A percentile compares a stretch with the other conserved stretches of the same genome.
Conservation (phyloP, 53 echinoderm and acorn worm genomes). For the Echinometra lucunter region DNA sequence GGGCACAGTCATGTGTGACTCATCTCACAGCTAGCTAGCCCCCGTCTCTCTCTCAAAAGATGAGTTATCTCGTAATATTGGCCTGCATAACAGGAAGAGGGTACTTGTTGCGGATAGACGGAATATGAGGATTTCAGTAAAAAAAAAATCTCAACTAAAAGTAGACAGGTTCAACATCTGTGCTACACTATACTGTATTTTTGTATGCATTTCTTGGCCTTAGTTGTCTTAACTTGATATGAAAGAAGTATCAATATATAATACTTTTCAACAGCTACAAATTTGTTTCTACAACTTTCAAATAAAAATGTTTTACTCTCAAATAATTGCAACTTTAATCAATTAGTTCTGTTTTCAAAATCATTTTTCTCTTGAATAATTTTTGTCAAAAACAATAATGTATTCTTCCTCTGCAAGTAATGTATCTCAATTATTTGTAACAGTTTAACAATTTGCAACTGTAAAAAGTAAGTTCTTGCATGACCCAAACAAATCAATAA, state of each 20-base stretch:
- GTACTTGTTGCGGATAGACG: conserved; percentile 31
- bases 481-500: not conserved
- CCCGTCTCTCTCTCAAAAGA: not conserved
- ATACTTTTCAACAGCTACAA: no score
- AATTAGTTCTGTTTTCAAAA: no score
- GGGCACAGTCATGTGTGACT: conserved; percentile 23
- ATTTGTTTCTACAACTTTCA: not conserved
- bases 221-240: no score
- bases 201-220: not conserved
- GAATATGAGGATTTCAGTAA: not conserved
- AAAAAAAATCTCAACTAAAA: conserved; percentile 12
- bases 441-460: not conserved
- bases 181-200: not conserved
- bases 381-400: no score
- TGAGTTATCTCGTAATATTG: conserved; percentile 28
- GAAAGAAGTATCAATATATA: no score
- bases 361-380: no score
- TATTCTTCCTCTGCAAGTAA: not conserved
- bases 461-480: not conserved
- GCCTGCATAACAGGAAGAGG: conserved; percentile 33
- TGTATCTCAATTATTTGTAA: not conserved
- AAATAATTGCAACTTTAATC: not conserved
- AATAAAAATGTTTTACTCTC: not conserved
- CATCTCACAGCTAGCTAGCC: conserved; percentile 5
- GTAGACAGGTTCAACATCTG: not conserved